phyloP scores from a whole-genome alignment of 2,113 vertebrate genomes.

The Fregetta grallaria region DNA sequence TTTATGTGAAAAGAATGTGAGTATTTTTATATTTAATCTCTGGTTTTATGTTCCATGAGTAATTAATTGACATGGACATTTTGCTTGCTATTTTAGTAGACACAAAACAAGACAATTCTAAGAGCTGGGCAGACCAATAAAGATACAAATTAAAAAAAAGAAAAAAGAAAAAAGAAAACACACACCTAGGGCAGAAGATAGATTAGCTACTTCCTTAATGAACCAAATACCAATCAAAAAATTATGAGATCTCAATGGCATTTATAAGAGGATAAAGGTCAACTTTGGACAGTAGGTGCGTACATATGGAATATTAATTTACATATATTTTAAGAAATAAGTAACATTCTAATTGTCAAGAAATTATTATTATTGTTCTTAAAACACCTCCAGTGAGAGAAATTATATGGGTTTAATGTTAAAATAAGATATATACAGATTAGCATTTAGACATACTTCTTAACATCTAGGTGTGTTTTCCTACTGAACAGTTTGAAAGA shows the following conservation, averaged over 20 bases:
- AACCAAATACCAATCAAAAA: not conserved
- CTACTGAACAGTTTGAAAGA: not conserved
- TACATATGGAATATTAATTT: not conserved
- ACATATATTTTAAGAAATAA: not conserved
- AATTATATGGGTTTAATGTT: not conserved
- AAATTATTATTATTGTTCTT: not conserved
- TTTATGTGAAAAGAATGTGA: not conserved
- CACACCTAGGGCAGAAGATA: not conserved
- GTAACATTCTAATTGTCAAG: not conserved
- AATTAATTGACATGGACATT: not conserved
- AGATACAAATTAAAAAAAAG: not conserved
- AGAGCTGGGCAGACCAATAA: not conserved
- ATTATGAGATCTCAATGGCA: not conserved
- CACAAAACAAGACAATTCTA: not conserved
- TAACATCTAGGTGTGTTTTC: not conserved
- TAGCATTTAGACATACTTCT: not conserved
- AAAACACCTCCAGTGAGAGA: not conserved
- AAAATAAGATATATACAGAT: not conserved
- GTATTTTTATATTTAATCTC: not conserved
- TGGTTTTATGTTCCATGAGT: not conserved
- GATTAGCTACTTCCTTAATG: not conserved
- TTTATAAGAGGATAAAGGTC: not conserved
- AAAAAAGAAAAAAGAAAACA: too few relatives aligned
- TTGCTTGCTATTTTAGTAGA: not conserved
- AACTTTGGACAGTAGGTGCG: fast-evolving